These are phyloP conservation scores for Aplodontia rufa DNA, from an alignment of 2,113 vertebrate species.

Conservation along the genomic window DNA sequence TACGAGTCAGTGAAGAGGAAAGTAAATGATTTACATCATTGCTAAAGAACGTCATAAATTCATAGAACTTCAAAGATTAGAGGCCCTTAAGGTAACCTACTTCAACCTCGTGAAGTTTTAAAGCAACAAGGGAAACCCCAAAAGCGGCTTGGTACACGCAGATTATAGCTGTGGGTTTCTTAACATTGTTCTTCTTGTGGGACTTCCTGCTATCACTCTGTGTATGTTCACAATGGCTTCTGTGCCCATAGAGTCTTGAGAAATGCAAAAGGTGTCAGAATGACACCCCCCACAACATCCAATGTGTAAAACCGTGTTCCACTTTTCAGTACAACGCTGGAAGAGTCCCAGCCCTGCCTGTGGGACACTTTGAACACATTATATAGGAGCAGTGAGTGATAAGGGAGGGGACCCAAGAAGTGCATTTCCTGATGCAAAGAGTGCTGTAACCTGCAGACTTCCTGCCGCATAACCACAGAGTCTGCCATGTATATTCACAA, in stretches of 20 bases:
- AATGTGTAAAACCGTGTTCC: neutral
- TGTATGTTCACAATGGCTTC: neutral
- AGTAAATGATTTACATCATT: conserved; percentile 19
- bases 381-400: neutral
- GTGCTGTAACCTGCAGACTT: conserved; percentile 50
- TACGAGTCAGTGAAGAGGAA: neutral
- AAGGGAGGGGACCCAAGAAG: neutral
- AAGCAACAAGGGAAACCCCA: neutral
- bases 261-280: neutral
- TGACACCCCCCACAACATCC: neutral
- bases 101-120: conserved; percentile 38
- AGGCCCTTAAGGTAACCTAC: neutral
- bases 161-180: neutral
- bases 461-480: conserved; percentile 46
- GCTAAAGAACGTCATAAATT: neutral
- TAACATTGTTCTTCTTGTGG: neutral
- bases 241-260: neutral
- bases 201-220: neutral
- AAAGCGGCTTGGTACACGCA: neutral
- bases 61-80: neutral
- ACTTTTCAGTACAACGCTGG: neutral
- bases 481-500: neutral
- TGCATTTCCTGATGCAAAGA: conserved; percentile 39
- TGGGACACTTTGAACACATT: neutral
- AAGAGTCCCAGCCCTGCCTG: neutral